Evolutionary conservation across 2,888 invertebrate species (phyloP), one percentile per base, ranked within the genome.

Genomic region (Caenorhabditis sulstoni): DNA sequence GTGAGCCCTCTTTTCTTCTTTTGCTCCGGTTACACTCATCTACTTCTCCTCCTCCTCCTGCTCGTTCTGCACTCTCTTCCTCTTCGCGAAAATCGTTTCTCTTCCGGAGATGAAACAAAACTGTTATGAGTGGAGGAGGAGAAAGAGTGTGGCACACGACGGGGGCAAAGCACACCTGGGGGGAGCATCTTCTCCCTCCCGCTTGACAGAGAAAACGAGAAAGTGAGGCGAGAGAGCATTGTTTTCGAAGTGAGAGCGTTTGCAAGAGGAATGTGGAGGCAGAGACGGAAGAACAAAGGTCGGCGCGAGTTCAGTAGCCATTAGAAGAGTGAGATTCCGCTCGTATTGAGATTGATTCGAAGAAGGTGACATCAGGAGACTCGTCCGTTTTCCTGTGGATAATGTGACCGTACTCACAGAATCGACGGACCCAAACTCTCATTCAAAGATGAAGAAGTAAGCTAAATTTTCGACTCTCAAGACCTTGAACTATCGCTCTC

Each of bases 141-240:
- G 29, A 7, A 29, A 29, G 29, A 29, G 29, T 29, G 29, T 29
- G 29, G 29, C 29, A 29, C 29, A 29, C 29, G n/a, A 49, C 7
- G 50, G 53, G 68, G 53, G 70, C 61, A 68, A 59, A 68, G 59
- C 68, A 68, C 68, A 68, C 59, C 68, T 68, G 66, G 57, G 47
- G 23, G 22, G 37, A n/a, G n/a, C n/a, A n/a, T n/a, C 45, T 29
- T 7, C 47, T 11, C 12, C 65, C 29, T 44, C 37, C 66, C 55
- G 39, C 22, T 44, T 44, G 22, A 11, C 47, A 39, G 29, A 3
- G 29, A n/a, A n/a, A n/a, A 29, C 29, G 29, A 7, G 29, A 29
- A 7, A 29, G 29, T 7, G 29, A 29, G 29, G 29, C 3, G 29
- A 29, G 29, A 29, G 29, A 3, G 29, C 29, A 68, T 59, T 68